Conservation (phyloP, 2,888 invertebrate species). For the Lepidocyrtinus sp. region DNA sequence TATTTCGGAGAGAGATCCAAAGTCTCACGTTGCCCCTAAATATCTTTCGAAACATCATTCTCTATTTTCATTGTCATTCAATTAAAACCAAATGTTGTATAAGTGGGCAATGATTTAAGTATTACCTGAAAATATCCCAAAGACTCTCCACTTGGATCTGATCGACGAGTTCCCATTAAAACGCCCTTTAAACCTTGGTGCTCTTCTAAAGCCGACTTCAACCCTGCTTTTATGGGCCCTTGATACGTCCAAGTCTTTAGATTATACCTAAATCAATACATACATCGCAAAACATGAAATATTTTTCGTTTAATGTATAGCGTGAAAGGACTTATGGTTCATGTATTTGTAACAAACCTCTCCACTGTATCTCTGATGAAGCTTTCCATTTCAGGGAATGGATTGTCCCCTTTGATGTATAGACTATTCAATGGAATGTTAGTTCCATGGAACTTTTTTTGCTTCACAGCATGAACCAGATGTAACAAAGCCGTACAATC, state of each 20-base stretch:
- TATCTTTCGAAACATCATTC: too few species aligned
- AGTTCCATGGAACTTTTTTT: constrained; percentile 70
- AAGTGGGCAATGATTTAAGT: neutral
- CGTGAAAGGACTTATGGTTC: neutral
- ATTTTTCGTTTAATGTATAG: too few species aligned
- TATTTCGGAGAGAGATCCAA: too few species aligned
- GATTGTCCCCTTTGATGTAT: constrained; percentile 85
- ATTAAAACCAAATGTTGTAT: neutral
- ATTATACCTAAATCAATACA: constrained; percentile 76
- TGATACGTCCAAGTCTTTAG: constrained; percentile 80
- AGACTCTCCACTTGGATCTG: constrained; percentile 86
- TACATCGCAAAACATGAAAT: neutral
- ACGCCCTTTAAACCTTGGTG: constrained; percentile 82
- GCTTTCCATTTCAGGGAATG: constrained; percentile 87
- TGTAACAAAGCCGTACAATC: constrained; percentile 96
- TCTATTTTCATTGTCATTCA: neutral
- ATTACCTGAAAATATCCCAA: constrained; percentile 81
- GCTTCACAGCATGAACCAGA: constrained; percentile 76
- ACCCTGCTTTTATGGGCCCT: constrained; percentile 82
- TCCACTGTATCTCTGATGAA: constrained; percentile 83
- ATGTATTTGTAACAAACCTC: constrained; percentile 72
- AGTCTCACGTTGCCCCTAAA: too few species aligned
- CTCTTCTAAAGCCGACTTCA: constrained; percentile 77
- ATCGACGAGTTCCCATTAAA: constrained; percentile 91
- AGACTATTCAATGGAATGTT: constrained; percentile 78